These are phyloP conservation scores for Cochlearius cochlearius DNA, from an alignment of 2,113 vertebrate species.

Conservation along the genomic window DNA sequence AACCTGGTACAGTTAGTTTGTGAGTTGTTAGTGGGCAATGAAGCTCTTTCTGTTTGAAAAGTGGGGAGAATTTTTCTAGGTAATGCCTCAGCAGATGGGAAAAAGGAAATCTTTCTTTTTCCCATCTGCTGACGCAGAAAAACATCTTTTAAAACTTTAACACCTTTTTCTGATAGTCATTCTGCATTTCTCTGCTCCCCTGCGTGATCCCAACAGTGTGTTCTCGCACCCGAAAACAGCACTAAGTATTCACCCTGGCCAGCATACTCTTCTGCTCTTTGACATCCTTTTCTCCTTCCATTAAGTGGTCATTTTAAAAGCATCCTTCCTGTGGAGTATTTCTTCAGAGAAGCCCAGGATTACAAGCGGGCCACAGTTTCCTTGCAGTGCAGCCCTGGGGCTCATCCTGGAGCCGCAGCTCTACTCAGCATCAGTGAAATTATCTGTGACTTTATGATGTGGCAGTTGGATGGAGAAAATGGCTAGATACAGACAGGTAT, in stretches of 20 bases:
- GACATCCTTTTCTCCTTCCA: not conserved
- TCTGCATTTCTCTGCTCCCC: not conserved
- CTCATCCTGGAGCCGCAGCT: not conserved
- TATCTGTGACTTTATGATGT: not conserved
- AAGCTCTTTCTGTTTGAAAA: not conserved
- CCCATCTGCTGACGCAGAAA: not conserved
- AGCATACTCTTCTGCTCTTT: not conserved
- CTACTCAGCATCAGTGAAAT: not conserved
- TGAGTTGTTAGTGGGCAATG: not conserved
- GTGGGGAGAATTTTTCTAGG: not conserved
- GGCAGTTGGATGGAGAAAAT: not conserved
- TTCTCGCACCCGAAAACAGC: not conserved
- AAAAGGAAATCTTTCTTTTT: not conserved
- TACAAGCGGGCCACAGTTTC: not conserved
- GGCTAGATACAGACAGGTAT: not conserved
- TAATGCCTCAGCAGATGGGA: not conserved
- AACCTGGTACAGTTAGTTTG: not conserved
- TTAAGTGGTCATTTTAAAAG: not conserved
- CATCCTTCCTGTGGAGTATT: not conserved
- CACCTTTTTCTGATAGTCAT: not conserved
- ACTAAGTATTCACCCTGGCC: not conserved
- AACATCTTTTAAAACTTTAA: not conserved
- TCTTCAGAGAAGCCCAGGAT: not conserved
- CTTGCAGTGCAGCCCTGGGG: not conserved
- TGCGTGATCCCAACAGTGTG: not conserved